Evolutionary conservation across 2,888 invertebrate genomes (phyloP).

Genomic region (Petrolisthes manimaculis): DNA sequence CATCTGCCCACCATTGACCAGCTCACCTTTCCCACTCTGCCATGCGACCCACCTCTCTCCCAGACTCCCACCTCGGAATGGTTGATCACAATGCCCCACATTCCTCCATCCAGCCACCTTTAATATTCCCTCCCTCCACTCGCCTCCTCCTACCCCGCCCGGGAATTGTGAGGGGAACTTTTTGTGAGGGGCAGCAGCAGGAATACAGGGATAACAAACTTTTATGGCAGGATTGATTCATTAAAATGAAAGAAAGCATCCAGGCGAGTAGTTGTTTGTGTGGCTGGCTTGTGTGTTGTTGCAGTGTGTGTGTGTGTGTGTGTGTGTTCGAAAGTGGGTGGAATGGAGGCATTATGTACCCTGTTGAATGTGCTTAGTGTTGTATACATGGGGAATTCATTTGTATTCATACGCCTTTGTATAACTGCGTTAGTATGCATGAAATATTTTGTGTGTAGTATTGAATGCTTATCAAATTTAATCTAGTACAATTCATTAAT

Average conservation of each 20-base stretch:
- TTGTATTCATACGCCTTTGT: too few species aligned
- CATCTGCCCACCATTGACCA: too few species aligned
- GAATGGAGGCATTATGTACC: too few species aligned
- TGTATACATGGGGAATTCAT: too few species aligned
- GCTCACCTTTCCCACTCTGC: not conserved
- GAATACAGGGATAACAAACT: not conserved
- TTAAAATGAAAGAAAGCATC: not conserved
- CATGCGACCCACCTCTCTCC: not conserved
- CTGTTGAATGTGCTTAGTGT: too few species aligned
- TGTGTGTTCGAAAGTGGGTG: not conserved
- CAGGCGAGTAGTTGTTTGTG: not conserved
- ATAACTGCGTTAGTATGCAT: too few species aligned
- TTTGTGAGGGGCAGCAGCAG: not conserved
- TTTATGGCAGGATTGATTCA: not conserved
- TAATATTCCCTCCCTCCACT: not conserved
- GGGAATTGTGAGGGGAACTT: not conserved
- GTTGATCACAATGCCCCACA: not conserved
- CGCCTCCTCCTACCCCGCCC: not conserved
- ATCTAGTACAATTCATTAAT: too few species aligned
- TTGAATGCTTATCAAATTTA: too few species aligned
- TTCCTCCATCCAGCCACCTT: not conserved
- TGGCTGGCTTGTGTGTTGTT: not conserved
- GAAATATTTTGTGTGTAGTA: too few species aligned
- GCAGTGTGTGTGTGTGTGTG: not conserved
- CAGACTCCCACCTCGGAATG: not conserved